Evolutionary conservation across 2,797 vertebrate species (phyloP).

Genomic region (Crenuchus spilurus): DNA sequence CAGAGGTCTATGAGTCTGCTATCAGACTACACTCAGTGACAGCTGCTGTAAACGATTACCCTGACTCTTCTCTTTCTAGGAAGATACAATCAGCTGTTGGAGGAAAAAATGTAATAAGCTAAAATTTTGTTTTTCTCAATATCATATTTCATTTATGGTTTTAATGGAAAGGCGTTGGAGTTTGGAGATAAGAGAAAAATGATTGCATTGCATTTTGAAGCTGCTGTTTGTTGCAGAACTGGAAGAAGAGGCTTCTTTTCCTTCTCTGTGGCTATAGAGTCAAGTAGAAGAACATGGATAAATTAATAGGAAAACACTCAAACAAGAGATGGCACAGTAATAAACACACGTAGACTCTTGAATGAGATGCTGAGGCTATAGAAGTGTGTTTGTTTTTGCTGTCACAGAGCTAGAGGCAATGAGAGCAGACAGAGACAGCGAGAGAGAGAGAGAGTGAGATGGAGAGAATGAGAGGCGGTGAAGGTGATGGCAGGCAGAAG

Average conservation of each 20-base stretch:
- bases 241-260: not conserved
- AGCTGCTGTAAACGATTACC: slow-evolving; percentile 11
- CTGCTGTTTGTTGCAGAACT: not conserved
- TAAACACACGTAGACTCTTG: not conserved
- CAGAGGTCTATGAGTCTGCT: not conserved
- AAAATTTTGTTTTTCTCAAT: not conserved
- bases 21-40: slow-evolving; percentile 7
- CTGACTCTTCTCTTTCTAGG: not conserved
- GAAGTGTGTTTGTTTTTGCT: slow-evolving; percentile 57
- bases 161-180: not conserved
- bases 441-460: not conserved
- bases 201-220: not conserved
- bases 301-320: slow-evolving; percentile 8
- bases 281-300: not conserved
- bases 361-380: not conserved
- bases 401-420: slow-evolving; percentile 57
- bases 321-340: not conserved
- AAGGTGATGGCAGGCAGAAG: slow-evolving; percentile 1
- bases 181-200: slow-evolving; percentile 20
- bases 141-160: not conserved
- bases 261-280: not conserved
- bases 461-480: not conserved
- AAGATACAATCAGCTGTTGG: not conserved
- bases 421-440: slow-evolving; percentile 51
- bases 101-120: not conserved